Conservation (phyloP, 2,113 vertebrate genomes). For the Acrocephalus kingi region DNA sequence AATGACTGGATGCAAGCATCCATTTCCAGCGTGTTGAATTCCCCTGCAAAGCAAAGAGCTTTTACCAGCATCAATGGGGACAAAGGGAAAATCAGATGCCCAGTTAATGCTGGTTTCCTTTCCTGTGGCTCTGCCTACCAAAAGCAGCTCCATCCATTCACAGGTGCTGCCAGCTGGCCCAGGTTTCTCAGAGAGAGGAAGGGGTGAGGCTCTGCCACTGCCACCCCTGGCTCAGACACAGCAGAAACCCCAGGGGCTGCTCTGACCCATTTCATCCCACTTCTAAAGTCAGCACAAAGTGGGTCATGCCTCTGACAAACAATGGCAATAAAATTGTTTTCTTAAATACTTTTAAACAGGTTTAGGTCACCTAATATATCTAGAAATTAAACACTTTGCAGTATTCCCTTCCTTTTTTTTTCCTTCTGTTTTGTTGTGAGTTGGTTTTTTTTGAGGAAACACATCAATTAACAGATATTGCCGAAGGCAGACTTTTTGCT, state of each 20-base stretch:
- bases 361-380: not conserved
- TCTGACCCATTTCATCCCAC: not conserved
- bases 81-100: not conserved
- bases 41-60: not conserved
- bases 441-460: not conserved
- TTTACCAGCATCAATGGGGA: not conserved
- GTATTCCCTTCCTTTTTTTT: not conserved
- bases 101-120: not conserved
- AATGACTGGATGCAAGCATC: not conserved
- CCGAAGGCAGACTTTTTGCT: conserved; percentile 70
- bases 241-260: not conserved
- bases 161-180: not conserved
- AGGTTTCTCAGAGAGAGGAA: not conserved
- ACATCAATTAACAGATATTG: conserved; percentile 74
- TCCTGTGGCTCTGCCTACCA: not conserved
- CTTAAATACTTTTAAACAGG: not conserved
- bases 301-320: not conserved
- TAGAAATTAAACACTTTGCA: conserved; percentile 9
- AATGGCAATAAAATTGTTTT: not conserved
- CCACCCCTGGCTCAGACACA: rapidly evolving
- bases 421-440: not conserved
- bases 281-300: not conserved
- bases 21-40: not conserved
- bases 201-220: not conserved
- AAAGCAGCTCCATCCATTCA: not conserved